Base-by-base conservation (phyloP, 2,113 vertebrate species). In the Spermophilus dauricus region DNA sequence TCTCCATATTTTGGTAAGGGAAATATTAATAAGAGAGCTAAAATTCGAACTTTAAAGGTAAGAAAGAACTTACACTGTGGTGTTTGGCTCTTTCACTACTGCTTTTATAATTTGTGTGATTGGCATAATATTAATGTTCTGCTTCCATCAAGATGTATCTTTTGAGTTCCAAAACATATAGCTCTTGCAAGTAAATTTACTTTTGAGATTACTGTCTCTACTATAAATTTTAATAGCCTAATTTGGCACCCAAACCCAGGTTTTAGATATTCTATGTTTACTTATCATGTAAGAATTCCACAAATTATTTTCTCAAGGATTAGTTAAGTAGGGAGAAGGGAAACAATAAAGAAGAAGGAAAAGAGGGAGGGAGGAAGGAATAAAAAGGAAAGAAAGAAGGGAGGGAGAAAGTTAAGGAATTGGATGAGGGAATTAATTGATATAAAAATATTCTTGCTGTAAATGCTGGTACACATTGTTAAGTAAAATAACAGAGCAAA, bases 141-240 rank as follows among this genome's bases (percentile, higher is more conserved):
- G 11, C 5, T 85, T 10, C 17, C 56, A 61, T 26, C 8, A 26
- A 63, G 83, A 61, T 39, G 37, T 39, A 75, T 12, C 8, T 13
- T 34, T 67, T 70, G 77, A 76, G 26, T 76, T 92, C 42, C 42
- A 85, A 85, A 85, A 95, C 53, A 81, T 5, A 39, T 14, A 92
- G 39, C 17, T 91, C 39, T 81, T 95, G 17, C 56, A 70, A 88
- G 39, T 88, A 91, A 84, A 56, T 76, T 76, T 56, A 63, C n/a
- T 83, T 80, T 88, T 37, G 88, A 77, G 37, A 51, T 37, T 65
- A 77, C n/a, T 86, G 12, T 32, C 16, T 89, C 37, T 32, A 5
- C 8, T 93, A 1, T 58, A 73, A 24, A 24, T 85, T 70, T 95
- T 85, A 75, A 75, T 39, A 90, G 30, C 16, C 8, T 70, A 63